Evolutionary conservation across 2,113 vertebrate genomes (phyloP), one percentile per base, ranked within the genome.

Genomic region (Menidia beryllina): DNA sequence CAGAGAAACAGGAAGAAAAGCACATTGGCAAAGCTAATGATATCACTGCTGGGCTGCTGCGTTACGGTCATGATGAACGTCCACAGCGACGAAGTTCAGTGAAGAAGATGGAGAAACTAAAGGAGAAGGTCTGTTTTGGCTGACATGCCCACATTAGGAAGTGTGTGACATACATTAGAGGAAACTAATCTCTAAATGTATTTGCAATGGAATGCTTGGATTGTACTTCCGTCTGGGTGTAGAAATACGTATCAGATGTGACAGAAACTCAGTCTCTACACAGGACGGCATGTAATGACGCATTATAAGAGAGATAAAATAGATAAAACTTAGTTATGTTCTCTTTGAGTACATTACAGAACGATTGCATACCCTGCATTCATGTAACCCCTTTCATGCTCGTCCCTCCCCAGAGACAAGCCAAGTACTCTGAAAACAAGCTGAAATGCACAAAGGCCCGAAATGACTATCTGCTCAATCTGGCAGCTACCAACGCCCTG

Each of bases 361-460:
- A 73, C 55, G 51, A 70, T 78, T 82, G 69, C 25, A 66, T 54
- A 72, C 74, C 47, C 25, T 49, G 19, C 26, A 64, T 51, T 81
- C 71, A 88, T 81, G 71, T 19, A 66, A 83, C 30, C 39, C n/a
- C 14, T 81, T 5, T 64, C 65, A 65, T 51, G 20, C 0, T 74
- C 69, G 77, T 79, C 62, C 14, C 70, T 77, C 81, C 86, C 66
- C 85, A 99, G 97, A 96, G 97, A 82, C 98, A 99, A 93, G 97
- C 97, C 75, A 99, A 99, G 89, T 99, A 99, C 58, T 99, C 95
- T 2, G 98, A 99, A 84, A 99, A 99, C 94, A 99, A 99, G 86
- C 94, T 99, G 87, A 99, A 99, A 86, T 99, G 97, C 75, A 99
- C 97, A 3, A 99, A 98, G 71, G 98, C 98, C 77, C 94, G 98